Conservation (phyloP, 37 sponge, comb jelly and placozoan species). For the Cladorhizidae sp. region DNA sequence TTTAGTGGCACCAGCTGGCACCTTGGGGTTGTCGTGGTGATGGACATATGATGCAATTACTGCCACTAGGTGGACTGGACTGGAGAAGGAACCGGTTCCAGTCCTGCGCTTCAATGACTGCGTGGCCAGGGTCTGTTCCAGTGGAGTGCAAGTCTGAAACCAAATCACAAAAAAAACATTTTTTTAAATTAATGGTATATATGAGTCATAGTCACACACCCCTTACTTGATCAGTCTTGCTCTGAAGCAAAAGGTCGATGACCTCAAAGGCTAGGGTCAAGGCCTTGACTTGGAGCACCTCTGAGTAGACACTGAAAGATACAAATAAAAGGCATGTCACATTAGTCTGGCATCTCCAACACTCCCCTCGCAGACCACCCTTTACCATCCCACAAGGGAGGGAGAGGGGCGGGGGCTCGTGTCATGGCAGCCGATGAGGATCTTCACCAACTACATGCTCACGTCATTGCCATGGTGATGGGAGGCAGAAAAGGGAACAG, state of each 20-base stretch:
- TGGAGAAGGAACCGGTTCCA: not conserved
- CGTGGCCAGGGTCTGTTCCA: conserved; percentile 62
- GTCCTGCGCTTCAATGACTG: conserved; percentile 12
- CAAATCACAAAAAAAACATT: no score
- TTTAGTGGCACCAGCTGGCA: conserved; percentile 51
- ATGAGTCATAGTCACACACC: not conserved
- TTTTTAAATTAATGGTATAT: no score
- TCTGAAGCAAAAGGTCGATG: conserved; percentile 41
- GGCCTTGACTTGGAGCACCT: conserved; percentile 30
- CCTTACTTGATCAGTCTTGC: conserved; percentile 29
- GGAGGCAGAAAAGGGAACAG: no score
- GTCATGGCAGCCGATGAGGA: no score
- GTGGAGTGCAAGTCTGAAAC: conserved; percentile 33
- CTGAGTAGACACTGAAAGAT: not conserved
- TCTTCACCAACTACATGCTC: no score
- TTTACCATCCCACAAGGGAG: no score
- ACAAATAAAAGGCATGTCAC: no score
- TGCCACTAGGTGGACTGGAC: conserved; percentile 47
- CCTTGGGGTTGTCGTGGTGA: conserved; percentile 63
- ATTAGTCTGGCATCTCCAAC: no score
- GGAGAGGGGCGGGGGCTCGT: no score
- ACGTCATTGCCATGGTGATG: no score
- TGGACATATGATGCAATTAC: conserved; percentile 70
- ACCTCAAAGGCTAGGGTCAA: conserved; percentile 47
- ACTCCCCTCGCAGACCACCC: no score